Percentiles rank a stretch among this genome's conserved stretches.
These are phyloP conservation scores for Drosophila prosaltans DNA, from an alignment of 1,140 invertebrate species.

Conservation along the genomic window DNA sequence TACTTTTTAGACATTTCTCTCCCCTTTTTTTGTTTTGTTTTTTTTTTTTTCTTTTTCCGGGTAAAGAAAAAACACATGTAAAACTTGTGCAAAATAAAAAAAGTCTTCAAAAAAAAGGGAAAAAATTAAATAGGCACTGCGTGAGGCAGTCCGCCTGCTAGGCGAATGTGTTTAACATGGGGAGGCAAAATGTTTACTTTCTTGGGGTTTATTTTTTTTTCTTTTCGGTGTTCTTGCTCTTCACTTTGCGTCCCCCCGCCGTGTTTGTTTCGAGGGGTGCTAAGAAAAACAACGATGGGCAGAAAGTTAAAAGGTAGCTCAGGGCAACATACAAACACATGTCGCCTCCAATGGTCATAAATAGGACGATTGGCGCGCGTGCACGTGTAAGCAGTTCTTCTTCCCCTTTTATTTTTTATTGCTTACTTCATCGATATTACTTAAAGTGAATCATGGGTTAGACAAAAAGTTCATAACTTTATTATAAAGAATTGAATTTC, in stretches of 20 bases:
- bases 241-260: no score
- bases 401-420: no score
- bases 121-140: constrained; percentile 59
- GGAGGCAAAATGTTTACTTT: constrained; percentile 22
- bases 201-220: not conserved
- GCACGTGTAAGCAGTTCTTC: constrained; percentile 13
- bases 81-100: constrained; percentile 40
- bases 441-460: constrained; percentile 14
- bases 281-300: constrained; percentile 38
- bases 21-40: not conserved
- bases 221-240: constrained; percentile 10
- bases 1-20: constrained; percentile 10
- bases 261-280: not conserved
- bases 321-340: constrained; percentile 44
- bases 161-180: constrained; percentile 59
- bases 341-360: constrained; percentile 21
- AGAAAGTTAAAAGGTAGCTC: constrained; percentile 53
- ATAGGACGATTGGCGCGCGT: not conserved
- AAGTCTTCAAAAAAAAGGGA: constrained; percentile 1
- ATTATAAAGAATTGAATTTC: constrained; percentile 6
- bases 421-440: not conserved
- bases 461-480: constrained; percentile 40
- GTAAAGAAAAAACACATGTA: constrained; percentile 39
- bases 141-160: constrained; percentile 46
- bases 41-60: not conserved